Evolutionary conservation across 2,113 vertebrate species (phyloP).

Genomic region (Mirza zaza): DNA sequence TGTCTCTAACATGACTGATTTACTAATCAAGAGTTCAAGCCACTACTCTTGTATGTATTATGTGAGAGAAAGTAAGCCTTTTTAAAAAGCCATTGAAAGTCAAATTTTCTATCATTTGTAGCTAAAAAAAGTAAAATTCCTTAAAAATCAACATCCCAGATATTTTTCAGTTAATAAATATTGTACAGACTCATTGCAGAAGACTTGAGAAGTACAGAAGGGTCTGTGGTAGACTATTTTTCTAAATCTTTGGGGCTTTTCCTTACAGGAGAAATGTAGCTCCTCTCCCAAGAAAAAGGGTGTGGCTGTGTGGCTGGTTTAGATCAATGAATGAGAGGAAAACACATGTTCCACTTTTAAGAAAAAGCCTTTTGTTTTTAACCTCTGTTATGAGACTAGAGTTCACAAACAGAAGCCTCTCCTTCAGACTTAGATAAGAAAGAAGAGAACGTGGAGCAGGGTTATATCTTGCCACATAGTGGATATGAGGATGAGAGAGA

Average conservation of each 20-base stretch:
- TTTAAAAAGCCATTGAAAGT: background rate
- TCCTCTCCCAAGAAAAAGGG: background rate
- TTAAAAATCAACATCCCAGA: background rate
- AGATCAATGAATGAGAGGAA: background rate
- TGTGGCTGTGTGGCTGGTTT: background rate
- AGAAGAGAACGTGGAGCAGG: background rate
- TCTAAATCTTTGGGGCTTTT: background rate
- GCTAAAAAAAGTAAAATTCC: background rate
- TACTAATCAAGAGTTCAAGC: background rate
- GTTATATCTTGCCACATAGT: background rate
- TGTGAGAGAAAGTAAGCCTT: background rate
- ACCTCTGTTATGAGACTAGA: background rate
- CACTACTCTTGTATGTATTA: background rate
- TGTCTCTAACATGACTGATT: background rate
- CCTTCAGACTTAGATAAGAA: background rate
- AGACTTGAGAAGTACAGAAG: background rate
- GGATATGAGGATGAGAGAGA: background rate
- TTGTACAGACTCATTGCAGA: background rate
- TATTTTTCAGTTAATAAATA: conserved; percentile 13
- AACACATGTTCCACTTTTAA: background rate
- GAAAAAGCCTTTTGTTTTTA: background rate
- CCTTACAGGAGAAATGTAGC: background rate
- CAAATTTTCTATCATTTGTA: conserved; percentile 12
- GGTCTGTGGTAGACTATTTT: background rate
- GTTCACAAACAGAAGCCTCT: background rate